These are phyloP conservation scores for Neomorphus geoffroyi DNA, from an alignment of 2,797 vertebrate genomes.

Conservation along the genomic window DNA sequence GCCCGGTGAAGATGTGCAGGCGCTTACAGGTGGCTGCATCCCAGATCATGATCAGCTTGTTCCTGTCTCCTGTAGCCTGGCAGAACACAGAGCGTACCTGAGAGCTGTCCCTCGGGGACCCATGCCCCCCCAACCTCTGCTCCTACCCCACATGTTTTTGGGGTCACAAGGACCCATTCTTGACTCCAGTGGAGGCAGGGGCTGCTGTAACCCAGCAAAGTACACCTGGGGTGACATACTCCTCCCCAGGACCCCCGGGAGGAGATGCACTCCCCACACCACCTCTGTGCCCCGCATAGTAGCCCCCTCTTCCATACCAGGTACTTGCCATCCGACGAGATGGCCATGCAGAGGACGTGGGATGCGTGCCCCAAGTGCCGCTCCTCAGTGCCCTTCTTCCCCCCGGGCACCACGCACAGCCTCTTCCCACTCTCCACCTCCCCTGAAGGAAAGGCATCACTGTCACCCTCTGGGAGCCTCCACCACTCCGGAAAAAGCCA, in stretches of 20 bases:
- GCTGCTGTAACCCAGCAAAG: not conserved
- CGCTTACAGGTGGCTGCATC: constrained; percentile 87
- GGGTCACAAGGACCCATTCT: not conserved
- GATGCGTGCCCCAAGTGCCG: constrained; percentile 84
- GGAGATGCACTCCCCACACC: not conserved
- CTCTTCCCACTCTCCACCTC: constrained; percentile 88
- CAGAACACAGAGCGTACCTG: not conserved
- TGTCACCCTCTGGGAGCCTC: not conserved
- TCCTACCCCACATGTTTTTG: not conserved
- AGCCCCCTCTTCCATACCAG: constrained; percentile 76
- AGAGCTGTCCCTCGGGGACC: not conserved
- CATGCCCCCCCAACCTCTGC: not conserved
- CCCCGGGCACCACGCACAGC: constrained; percentile 84
- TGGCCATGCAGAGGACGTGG: constrained; percentile 90
- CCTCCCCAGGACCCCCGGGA: not conserved
- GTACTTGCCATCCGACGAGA: constrained; percentile 94
- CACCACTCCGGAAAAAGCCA: not conserved
- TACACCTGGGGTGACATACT: not conserved
- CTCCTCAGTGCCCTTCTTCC: constrained; percentile 85
- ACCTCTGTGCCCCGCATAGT: fast-evolving
- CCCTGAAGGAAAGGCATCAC: constrained; percentile 76
- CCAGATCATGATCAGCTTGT: constrained; percentile 95
- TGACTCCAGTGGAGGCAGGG: not conserved
- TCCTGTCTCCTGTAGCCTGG: constrained; percentile 93
- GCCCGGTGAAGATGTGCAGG: constrained; percentile 90